A percentile compares a stretch with the other conserved stretches of the same genome.
Evolutionary conservation across 2,797 vertebrate genomes (phyloP).

Genomic region (Chaenodraco wilsoni): DNA sequence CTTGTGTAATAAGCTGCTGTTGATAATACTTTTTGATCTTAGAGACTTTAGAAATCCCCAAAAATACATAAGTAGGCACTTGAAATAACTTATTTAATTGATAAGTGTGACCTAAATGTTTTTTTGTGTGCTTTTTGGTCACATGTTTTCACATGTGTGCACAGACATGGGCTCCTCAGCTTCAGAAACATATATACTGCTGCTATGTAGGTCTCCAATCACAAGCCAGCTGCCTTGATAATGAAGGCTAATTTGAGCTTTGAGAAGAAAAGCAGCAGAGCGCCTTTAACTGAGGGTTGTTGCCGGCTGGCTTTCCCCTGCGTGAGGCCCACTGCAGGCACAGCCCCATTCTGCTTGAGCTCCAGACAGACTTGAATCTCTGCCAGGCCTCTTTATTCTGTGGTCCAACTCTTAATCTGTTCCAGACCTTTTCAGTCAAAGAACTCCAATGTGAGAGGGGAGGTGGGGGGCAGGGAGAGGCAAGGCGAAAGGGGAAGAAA

Average conservation of each 20-base stretch:
- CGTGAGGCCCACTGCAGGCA: slow-evolving; percentile 89
- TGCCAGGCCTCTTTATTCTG: slow-evolving; percentile 94
- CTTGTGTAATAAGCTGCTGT: neutral
- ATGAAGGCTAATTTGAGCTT: slow-evolving; percentile 80
- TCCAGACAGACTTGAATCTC: slow-evolving; percentile 92
- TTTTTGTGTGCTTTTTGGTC: neutral
- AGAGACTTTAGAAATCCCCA: neutral
- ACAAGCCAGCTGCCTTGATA: slow-evolving; percentile 79
- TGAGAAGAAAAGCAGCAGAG: slow-evolving; percentile 78
- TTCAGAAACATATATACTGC: slow-evolving; percentile 32
- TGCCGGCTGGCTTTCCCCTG: slow-evolving; percentile 78
- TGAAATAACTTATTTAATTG: neutral
- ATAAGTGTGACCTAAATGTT: neutral
- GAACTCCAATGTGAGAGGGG: slow-evolving; percentile 83
- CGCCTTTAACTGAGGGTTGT: slow-evolving; percentile 79
- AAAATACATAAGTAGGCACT: neutral
- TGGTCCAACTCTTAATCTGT: slow-evolving; percentile 94
- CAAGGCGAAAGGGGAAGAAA: slow-evolving; percentile 69
- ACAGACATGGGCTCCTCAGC: slow-evolving; percentile 15
- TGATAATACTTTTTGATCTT: neutral
- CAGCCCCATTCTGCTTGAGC: slow-evolving; percentile 81
- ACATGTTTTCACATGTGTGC: slow-evolving; percentile 17
- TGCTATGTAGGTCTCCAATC: slow-evolving; percentile 67
- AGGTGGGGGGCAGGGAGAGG: slow-evolving; percentile 63
- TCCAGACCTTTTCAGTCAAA: slow-evolving; percentile 97